Base-by-base conservation (phyloP, 2,888 invertebrate genomes). In the Yponomeuta malinellus region DNA sequence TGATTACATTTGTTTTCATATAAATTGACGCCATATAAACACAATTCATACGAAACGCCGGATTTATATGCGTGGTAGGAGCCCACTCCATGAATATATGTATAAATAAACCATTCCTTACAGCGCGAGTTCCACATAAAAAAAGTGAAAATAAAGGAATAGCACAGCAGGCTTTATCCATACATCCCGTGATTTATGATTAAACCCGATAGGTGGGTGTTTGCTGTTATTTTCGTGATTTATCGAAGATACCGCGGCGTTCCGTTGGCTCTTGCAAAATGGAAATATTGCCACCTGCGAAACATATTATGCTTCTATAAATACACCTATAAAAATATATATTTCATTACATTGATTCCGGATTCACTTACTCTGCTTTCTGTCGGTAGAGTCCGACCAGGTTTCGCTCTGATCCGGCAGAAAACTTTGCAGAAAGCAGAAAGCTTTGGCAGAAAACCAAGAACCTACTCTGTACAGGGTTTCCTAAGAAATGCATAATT, bases 51-150 rank as follows among this genome's bases (percentile, higher is more conserved):
- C 23, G 63, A 63, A 63, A 70, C 70, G 29, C 48, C 75, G 75
- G 75, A 75, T 76, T 79, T 79, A 75, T 78, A 77, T 76, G 74
- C 74, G 72, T 15, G 77, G 77, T 81, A 83, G 84, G 83, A 83
- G 83, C 78, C 79, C 76, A 75, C 76, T 78, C 81, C 78, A 85
- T 85, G 85, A 87, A 88, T 87, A 84, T 82, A 84, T 86, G 86
- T 86, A 89, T 90, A 89, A 89, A 89, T 87, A 89, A 86, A 81
- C 85, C 86, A 88, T 89, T 83, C 75, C 81, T 85, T 84, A 85
- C 81, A 81, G 81, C 81, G 78, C 78, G 81, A 81, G 79, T 81
- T 85, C 83, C 83, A 79, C 80, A 86, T 86, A 88, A 88, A 59
- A 89, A 89, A 85, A 82, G 23, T 77, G 81, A 82, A 86, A 86